These are phyloP conservation scores for Drosophila melanocephala DNA, from an alignment of 2,888 invertebrate species.

Conservation along the genomic window DNA sequence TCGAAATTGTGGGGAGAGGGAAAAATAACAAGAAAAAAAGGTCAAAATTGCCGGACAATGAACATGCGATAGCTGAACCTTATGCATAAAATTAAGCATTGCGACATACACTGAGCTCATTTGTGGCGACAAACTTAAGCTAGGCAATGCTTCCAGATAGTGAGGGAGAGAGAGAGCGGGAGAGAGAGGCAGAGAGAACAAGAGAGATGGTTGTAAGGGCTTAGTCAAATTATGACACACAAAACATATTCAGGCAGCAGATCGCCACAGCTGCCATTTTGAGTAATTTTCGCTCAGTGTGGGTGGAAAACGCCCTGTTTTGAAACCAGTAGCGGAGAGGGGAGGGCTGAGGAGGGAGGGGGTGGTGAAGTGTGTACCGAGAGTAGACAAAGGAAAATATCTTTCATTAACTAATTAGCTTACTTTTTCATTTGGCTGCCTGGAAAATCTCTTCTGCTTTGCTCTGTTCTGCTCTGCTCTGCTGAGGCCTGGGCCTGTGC, in stretches of 20 bases:
- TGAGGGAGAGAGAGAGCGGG: neutral
- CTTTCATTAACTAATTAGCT: slow-evolving; percentile 82
- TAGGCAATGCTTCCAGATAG: no score
- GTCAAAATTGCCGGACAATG: slow-evolving; percentile 38
- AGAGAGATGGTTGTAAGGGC: neutral
- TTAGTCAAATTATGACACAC: neutral
- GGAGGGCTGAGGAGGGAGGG: fast-evolving
- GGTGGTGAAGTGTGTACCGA: neutral
- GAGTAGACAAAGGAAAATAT: slow-evolving; percentile 76
- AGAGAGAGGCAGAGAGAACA: neutral
- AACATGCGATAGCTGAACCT: slow-evolving; percentile 17
- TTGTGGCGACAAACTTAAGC: neutral
- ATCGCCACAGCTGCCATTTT: slow-evolving; percentile 1
- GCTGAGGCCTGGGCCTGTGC: slow-evolving; percentile 13
- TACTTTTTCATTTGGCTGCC: slow-evolving; percentile 72
- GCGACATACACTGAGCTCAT: neutral
- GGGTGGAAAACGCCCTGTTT: neutral
- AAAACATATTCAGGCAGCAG: neutral
- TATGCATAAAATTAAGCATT: neutral
- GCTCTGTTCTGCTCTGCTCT: slow-evolving; percentile 48
- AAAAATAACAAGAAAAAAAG: slow-evolving; percentile 14
- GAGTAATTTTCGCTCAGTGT: slow-evolving; percentile 6
- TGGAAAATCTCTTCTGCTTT: slow-evolving; percentile 24
- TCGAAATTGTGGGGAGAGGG: neutral
- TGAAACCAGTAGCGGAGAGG: neutral